Percentiles rank a stretch among this genome's conserved stretches.
These are phyloP conservation scores for Macrostomum lignano DNA, from an alignment of 1,140 invertebrate genomes.

Conservation along the genomic window DNA sequence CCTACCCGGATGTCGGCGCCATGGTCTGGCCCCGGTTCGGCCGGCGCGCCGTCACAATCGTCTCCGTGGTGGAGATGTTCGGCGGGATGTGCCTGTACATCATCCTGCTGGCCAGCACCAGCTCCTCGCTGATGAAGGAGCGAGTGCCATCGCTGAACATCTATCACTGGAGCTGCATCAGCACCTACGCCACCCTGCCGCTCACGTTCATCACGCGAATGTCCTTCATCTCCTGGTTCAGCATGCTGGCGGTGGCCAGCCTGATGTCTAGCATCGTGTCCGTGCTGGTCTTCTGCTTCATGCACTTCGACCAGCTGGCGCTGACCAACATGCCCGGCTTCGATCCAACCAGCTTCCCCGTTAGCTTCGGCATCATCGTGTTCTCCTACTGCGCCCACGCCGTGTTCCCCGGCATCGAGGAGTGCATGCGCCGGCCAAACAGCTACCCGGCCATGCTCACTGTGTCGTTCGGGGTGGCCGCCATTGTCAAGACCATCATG, in stretches of 20 bases:
- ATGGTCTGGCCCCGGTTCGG: constrained; percentile 41
- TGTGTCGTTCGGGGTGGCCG: constrained; percentile 86
- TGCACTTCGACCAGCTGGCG: background rate
- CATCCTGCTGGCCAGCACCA: background rate
- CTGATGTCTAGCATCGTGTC: background rate
- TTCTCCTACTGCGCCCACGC: constrained; percentile 99
- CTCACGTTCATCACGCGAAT: background rate
- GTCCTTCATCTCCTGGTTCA: constrained; percentile 2
- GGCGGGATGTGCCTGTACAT: background rate
- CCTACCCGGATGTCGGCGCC: constrained; percentile 76
- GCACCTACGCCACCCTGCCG: background rate
- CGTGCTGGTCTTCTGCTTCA: no score
- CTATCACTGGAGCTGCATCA: background rate
- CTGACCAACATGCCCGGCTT: background rate
- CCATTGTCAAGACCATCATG: constrained; percentile 77
- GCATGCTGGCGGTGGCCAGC: background rate
- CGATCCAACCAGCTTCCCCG: constrained; percentile 36
- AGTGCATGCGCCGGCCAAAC: constrained; percentile 58
- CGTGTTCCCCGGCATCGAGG: constrained; percentile 81
- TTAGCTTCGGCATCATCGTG: constrained; percentile 89
- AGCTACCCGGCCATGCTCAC: constrained; percentile 89
- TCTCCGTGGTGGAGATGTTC: constrained; percentile 61
- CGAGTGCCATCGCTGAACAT: background rate
- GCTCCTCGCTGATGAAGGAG: background rate
- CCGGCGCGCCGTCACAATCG: constrained; percentile 58